Percentiles rank a stretch among this genome's conserved stretches.
Conservation (phyloP, 2,797 vertebrate genomes). For the Poeciliopsis gracilis region DNA sequence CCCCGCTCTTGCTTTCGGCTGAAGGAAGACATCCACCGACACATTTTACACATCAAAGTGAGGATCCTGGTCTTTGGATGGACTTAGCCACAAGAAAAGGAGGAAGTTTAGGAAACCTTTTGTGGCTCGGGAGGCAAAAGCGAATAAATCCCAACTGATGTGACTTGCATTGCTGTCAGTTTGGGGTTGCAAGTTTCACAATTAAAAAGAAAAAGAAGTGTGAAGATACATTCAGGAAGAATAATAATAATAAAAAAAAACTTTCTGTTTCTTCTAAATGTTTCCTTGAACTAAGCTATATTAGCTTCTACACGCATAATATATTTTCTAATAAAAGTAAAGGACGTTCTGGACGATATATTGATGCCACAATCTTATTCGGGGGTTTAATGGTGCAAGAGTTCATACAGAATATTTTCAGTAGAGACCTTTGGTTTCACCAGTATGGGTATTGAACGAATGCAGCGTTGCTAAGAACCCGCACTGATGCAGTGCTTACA, state of each 20-base stretch:
- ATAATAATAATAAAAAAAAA: neutral
- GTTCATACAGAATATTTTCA: neutral
- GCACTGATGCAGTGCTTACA: neutral
- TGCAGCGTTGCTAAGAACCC: neutral
- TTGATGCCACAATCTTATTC: neutral
- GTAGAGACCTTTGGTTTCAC: neutral
- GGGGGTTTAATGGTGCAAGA: neutral
- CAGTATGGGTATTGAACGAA: neutral
- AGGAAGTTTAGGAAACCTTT: conserved; percentile 14
- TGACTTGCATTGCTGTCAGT: conserved; percentile 15
- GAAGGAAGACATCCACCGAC: conserved; percentile 15
- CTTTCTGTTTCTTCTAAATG: conserved; percentile 3
- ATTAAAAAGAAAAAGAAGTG: neutral
- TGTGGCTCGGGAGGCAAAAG: conserved; percentile 16
- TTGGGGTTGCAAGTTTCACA: neutral
- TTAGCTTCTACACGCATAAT: neutral
- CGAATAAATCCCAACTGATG: conserved; percentile 9
- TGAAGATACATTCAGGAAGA: neutral
- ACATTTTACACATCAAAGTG: conserved; percentile 24
- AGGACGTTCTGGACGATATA: neutral
- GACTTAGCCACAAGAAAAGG: neutral
- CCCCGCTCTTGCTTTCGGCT: conserved; percentile 7
- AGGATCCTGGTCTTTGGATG: conserved; percentile 19
- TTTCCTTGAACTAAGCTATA: neutral
- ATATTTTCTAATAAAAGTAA: neutral